These are phyloP conservation scores for Thera obeliscata DNA, from an alignment of 2,888 invertebrate species.

Conservation along the genomic window DNA sequence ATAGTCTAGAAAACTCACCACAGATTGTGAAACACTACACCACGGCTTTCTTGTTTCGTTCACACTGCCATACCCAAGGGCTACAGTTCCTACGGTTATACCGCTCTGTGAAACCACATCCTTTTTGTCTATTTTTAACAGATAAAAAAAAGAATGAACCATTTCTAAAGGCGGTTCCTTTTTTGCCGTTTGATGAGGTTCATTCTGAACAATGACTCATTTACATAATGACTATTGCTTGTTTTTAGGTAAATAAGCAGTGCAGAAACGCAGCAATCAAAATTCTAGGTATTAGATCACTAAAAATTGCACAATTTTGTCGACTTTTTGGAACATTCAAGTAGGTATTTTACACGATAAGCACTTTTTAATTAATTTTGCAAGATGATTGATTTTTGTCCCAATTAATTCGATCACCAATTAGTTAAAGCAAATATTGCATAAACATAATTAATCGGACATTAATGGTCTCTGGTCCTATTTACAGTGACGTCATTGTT, in stretches of 20 bases:
- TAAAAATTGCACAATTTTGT: neutral
- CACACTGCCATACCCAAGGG: neutral
- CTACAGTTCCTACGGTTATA: neutral
- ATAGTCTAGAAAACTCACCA: constrained; percentile 20
- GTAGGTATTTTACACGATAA: neutral
- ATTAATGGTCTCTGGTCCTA: constrained; percentile 13
- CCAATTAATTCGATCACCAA: constrained; percentile 1
- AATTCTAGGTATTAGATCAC: no score
- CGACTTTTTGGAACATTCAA: neutral
- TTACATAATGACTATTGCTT: no score
- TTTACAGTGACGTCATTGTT: constrained; percentile 25
- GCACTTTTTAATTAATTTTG: neutral
- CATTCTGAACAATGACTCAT: no score
- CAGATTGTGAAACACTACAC: constrained; percentile 20
- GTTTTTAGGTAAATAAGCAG: no score
- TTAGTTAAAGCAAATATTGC: constrained; percentile 15
- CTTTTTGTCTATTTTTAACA: constrained; percentile 10
- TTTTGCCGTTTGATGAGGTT: no score
- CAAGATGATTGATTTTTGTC: constrained; percentile 1
- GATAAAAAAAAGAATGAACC: neutral
- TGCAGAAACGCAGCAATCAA: no score
- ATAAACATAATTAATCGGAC: constrained; percentile 20
- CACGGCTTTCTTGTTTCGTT: constrained; percentile 19
- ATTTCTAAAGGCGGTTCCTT: no score
- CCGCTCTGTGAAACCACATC: constrained; percentile 18